phyloP scores from a whole-genome alignment of 1,140 invertebrate species.

The Drosophila hydei region DNA sequence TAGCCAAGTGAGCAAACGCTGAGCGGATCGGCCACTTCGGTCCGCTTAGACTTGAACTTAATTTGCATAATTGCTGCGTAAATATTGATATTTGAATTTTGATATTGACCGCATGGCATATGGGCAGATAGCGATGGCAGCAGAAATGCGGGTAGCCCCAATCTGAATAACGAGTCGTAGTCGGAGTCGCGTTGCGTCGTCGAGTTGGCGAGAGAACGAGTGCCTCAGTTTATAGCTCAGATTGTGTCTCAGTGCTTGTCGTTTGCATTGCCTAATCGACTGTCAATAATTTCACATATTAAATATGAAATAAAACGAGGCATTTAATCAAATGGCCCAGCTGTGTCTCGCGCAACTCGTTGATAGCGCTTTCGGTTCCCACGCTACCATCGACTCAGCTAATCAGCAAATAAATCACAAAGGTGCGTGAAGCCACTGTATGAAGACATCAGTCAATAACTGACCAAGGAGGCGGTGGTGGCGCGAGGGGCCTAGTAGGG shows the following conservation, averaged over 20 bases:
- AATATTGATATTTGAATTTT: constrained; percentile 81
- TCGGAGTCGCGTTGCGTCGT: too few relatives aligned
- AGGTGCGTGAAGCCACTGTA: constrained; percentile 44
- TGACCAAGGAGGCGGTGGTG: background rate
- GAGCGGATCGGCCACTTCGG: constrained; percentile 6
- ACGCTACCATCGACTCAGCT: constrained; percentile 49
- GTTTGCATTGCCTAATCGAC: constrained; percentile 80
- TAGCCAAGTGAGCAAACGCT: constrained; percentile 24
- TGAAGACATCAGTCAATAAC: constrained; percentile 62
- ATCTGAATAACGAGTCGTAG: constrained; percentile 21
- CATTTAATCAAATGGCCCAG: constrained; percentile 75
- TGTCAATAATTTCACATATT: constrained; percentile 82
- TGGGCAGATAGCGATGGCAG: constrained; percentile 37
- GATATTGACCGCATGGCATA: constrained; percentile 63
- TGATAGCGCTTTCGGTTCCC: constrained; percentile 68
- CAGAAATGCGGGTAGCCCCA: constrained; percentile 40
- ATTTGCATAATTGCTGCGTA: constrained; percentile 82
- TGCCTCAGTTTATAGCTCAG: constrained; percentile 1
- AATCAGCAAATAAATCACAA: constrained; percentile 21
- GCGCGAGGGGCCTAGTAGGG: background rate
- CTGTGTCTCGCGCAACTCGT: constrained; percentile 21
- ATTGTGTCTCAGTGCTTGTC: constrained; percentile 47
- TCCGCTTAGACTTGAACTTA: constrained; percentile 63
- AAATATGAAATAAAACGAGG: constrained; percentile 80
- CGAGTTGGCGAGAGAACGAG: constrained; percentile 7